Conservation (phyloP, 2,888 invertebrate genomes). For the Drosophila suboccidentalis region DNA sequence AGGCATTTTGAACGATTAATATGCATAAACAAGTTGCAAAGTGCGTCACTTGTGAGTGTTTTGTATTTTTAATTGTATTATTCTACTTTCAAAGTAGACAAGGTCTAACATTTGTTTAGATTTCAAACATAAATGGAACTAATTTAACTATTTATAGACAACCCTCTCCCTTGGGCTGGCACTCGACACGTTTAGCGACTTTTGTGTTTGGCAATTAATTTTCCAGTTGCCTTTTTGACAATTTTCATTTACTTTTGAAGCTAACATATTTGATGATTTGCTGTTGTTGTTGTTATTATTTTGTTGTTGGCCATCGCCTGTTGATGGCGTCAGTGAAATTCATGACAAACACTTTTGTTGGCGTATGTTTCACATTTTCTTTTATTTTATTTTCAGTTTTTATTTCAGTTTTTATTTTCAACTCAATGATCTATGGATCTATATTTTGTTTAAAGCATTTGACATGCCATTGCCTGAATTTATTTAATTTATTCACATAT, state of each 20-base stretch:
- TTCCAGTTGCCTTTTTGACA: conserved; percentile 50
- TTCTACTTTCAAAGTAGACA: background rate
- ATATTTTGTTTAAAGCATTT: conserved; percentile 53
- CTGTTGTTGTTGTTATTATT: conserved; percentile 23
- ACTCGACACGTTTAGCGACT: conserved; percentile 36
- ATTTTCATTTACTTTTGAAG: conserved; percentile 27
- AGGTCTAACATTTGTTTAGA: conserved; percentile 12
- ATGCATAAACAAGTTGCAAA: conserved; percentile 61
- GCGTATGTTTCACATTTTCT: conserved; percentile 29
- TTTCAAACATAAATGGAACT: conserved; percentile 5
- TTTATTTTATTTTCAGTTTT: conserved; percentile 16
- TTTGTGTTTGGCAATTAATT: conserved; percentile 56
- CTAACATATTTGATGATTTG: conserved; percentile 17
- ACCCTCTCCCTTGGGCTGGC: background rate
- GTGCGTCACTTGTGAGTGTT: conserved; percentile 53
- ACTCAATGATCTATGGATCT: conserved; percentile 63
- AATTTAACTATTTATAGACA: conserved; percentile 2
- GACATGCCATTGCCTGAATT: conserved; percentile 62
- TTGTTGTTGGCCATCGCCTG: conserved; percentile 31
- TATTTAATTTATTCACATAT: conserved; percentile 53
- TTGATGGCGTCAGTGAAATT: conserved; percentile 65
- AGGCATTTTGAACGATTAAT: conserved; percentile 53
- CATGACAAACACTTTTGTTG: conserved; percentile 71
- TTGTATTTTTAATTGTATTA: background rate
- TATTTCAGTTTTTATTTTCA: background rate